Conservation (phyloP, 2,888 invertebrate genomes). For the Eupithecia exiguata region DNA sequence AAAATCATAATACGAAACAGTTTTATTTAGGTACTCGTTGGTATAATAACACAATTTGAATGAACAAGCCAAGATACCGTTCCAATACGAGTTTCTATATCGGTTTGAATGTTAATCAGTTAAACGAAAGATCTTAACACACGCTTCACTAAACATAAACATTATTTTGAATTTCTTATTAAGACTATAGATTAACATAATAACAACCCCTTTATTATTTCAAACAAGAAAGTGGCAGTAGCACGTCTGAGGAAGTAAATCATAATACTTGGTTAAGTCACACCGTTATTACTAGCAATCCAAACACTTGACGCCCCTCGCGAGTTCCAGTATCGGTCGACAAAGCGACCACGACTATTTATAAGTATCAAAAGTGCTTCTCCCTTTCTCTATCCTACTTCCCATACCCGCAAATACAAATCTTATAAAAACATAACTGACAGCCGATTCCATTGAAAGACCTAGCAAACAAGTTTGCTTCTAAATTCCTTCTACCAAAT, state of each 20-base stretch:
- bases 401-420: conserved; percentile 57
- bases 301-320: conserved; percentile 10
- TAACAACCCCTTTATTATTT: conserved; percentile 75
- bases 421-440: conserved; percentile 55
- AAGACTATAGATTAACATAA: conserved; percentile 78
- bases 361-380: conserved; percentile 63
- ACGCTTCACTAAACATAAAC: conserved; percentile 73
- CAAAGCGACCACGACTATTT: conserved; percentile 51
- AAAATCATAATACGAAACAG: conserved; percentile 82
- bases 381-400: conserved; percentile 46
- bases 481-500: neutral
- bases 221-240: conserved; percentile 61
- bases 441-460: conserved; percentile 29
- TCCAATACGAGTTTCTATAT: conserved; percentile 73
- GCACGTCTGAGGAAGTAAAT: conserved; percentile 32
- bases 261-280: conserved; percentile 39
- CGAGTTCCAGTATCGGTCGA: conserved; percentile 20
- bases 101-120: conserved; percentile 73
- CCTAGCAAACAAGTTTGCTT: neutral
- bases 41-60: conserved; percentile 82
- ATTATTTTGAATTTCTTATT: conserved; percentile 74
- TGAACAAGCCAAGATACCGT: conserved; percentile 78
- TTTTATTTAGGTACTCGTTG: conserved; percentile 79
- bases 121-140: conserved; percentile 75
- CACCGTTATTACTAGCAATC: conserved; percentile 28